These are phyloP conservation scores for Diarsia rubi DNA, from an alignment of 2,888 invertebrate species.

Conservation along the genomic window DNA sequence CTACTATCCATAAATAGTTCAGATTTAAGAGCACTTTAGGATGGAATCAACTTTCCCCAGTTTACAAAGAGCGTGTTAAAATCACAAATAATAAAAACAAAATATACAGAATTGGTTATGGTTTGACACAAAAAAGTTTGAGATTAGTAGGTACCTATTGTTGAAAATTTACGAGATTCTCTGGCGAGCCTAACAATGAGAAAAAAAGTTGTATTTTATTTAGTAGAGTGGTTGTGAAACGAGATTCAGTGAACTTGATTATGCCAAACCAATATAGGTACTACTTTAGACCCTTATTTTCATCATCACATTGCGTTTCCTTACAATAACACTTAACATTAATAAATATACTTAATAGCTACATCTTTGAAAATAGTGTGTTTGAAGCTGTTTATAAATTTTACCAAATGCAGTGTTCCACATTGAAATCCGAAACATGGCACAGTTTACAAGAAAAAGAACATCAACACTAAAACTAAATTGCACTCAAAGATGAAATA, in stretches of 20 bases:
- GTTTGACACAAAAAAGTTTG: constrained; percentile 65
- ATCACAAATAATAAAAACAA: constrained; percentile 77
- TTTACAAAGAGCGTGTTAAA: constrained; percentile 81
- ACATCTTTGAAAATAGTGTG: constrained; percentile 72
- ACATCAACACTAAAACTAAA: constrained; percentile 76
- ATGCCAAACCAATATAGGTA: constrained; percentile 84
- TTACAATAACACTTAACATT: constrained; percentile 81
- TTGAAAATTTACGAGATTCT: constrained; percentile 67
- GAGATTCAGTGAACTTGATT: constrained; percentile 76
- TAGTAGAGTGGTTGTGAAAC: constrained; percentile 25
- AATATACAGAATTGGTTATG: constrained; percentile 72
- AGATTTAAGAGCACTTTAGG: constrained; percentile 90
- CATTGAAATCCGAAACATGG: constrained; percentile 78
- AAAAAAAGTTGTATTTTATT: constrained; percentile 21
- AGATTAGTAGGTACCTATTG: constrained; percentile 30
- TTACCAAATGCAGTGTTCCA: constrained; percentile 69
- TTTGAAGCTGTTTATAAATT: constrained; percentile 65
- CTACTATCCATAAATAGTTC: constrained; percentile 83
- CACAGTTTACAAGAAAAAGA: constrained; percentile 77
- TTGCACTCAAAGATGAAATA: constrained; percentile 77
- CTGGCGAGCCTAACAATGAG: constrained; percentile 21
- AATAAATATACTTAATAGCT: constrained; percentile 76
- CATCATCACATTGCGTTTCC: constrained; percentile 89
- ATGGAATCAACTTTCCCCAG: constrained; percentile 88
- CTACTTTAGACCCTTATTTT: constrained; percentile 87